phyloP scores from a whole-genome alignment of 2,113 vertebrate species.

The Chionomys nivalis region DNA sequence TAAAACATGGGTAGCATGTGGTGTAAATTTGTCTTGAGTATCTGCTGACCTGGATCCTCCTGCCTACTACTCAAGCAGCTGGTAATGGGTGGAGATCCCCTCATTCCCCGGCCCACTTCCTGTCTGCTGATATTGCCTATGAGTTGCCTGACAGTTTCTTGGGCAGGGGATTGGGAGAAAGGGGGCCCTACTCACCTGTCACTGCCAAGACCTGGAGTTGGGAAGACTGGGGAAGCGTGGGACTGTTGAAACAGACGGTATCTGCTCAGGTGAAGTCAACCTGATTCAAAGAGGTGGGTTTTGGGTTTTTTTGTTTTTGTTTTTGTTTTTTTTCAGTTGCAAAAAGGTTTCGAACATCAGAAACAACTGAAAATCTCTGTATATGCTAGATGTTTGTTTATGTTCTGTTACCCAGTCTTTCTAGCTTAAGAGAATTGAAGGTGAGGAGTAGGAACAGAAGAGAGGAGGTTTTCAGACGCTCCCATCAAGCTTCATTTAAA shows the following conservation, averaged over 20 bases:
- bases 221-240: not conserved
- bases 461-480: not conserved
- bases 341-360: constrained; percentile 23
- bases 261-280: constrained; percentile 43
- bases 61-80: constrained; percentile 67
- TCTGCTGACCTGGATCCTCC: constrained; percentile 48
- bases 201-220: not conserved
- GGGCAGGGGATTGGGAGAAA: not conserved
- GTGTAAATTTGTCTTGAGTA: constrained; percentile 52
- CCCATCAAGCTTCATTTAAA: not conserved
- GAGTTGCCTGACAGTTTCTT: constrained; percentile 59
- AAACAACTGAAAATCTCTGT: not conserved
- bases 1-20: constrained; percentile 71
- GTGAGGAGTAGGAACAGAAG: not conserved
- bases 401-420: constrained; percentile 23
- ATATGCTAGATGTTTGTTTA: constrained; percentile 21
- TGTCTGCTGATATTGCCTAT: constrained; percentile 55
- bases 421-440: not conserved
- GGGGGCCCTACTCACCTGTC: constrained; percentile 34
- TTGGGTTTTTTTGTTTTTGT: too few species aligned
- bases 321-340: constrained; percentile 21
- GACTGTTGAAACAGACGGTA: constrained; percentile 14
- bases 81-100: constrained; percentile 69
- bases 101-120: constrained; percentile 55
- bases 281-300: not conserved